These are phyloP conservation scores for Palythoa heliodiscus DNA, from an alignment of 92 coral and sea anemone genomes.

Conservation along the genomic window DNA sequence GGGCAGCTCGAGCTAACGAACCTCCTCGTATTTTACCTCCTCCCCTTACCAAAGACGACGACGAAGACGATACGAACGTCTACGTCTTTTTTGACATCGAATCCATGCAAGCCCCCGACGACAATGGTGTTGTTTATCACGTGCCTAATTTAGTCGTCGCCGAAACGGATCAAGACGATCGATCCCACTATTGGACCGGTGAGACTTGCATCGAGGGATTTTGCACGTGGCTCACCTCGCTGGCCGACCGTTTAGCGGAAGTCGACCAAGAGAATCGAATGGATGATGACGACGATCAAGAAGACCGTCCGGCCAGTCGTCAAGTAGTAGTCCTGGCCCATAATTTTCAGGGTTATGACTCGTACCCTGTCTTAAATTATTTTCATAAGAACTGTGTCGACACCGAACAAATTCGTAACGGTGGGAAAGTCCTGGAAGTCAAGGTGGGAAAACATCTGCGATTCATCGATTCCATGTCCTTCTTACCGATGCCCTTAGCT, in stretches of 20 bases:
- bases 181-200: background rate
- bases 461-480: slow-evolving; percentile 6
- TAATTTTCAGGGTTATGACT: no score
- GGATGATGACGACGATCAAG: no score
- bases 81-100: slow-evolving; percentile 32
- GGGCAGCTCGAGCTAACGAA: background rate
- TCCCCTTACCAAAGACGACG: background rate
- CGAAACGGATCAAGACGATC: background rate
- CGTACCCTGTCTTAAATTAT: background rate
- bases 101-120: background rate
- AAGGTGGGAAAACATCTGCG: slow-evolving; percentile 18
- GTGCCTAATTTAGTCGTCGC: slow-evolving; percentile 36
- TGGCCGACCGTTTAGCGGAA: no score
- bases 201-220: background rate
- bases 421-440: slow-evolving; percentile 35
- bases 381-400: background rate
- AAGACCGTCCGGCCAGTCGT: no score
- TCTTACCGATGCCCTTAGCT: slow-evolving; percentile 1
- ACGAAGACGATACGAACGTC: background rate
- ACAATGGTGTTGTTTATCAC: background rate
- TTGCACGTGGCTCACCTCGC: background rate
- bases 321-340: no score
- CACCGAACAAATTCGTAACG: slow-evolving; percentile 19
- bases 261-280: no score
- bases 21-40: background rate